These are phyloP conservation scores for Andricus grossulariae DNA, from an alignment of 1,140 invertebrate genomes.

Conservation along the genomic window DNA sequence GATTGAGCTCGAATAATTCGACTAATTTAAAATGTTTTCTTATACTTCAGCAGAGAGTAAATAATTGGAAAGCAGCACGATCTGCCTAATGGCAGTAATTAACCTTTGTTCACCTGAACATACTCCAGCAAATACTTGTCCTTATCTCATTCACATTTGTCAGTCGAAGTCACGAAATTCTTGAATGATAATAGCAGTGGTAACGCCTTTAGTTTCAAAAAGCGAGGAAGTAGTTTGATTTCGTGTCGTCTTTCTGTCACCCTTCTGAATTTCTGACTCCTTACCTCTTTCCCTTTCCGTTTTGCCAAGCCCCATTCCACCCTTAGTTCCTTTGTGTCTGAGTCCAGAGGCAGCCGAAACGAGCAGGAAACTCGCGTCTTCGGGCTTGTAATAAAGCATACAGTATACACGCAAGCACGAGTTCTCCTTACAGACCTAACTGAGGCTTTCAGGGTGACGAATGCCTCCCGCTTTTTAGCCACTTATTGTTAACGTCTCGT, in stretches of 20 bases:
- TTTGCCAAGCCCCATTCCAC: neutral
- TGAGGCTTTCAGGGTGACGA: slow-evolving; percentile 16
- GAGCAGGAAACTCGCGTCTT: slow-evolving; percentile 24
- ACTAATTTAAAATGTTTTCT: no score
- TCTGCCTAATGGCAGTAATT: neutral
- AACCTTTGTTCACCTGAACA: neutral
- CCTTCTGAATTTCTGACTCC: neutral
- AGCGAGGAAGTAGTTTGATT: slow-evolving; percentile 11
- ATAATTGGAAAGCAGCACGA: neutral
- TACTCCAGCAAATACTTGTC: neutral
- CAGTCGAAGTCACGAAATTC: slow-evolving; percentile 5
- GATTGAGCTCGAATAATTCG: no score
- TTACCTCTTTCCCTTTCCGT: neutral
- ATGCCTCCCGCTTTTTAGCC: slow-evolving; percentile 25
- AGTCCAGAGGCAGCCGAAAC: neutral
- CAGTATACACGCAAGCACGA: slow-evolving; percentile 2
- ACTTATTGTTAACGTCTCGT: slow-evolving; percentile 18
- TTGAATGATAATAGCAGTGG: neutral
- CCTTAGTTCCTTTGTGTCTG: neutral
- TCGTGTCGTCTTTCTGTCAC: neutral
- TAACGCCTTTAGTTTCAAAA: slow-evolving; percentile 4
- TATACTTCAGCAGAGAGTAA: neutral
- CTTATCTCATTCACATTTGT: slow-evolving; percentile 23
- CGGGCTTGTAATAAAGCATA: slow-evolving; percentile 25
- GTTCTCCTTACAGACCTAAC: neutral